A percentile compares a stretch with the other conserved stretches of the same genome.
Evolutionary conservation across 2,888 invertebrate species (phyloP).

Genomic region (Synanthedon myopaeformis): DNA sequence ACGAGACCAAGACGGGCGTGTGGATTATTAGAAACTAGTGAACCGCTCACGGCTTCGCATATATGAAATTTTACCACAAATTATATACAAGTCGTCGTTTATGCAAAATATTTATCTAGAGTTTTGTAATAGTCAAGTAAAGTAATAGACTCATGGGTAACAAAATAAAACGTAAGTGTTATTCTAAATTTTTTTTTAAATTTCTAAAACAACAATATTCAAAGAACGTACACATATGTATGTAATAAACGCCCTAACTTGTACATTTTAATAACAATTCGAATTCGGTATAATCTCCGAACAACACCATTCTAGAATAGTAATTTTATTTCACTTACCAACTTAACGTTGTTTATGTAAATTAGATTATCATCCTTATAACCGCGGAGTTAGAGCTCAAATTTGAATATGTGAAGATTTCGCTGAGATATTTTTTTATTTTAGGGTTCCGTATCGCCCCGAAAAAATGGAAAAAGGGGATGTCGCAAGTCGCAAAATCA

Average conservation of each 20-base stretch:
- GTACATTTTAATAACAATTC: slow-evolving; percentile 27
- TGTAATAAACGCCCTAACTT: slow-evolving; percentile 25
- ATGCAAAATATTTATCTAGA: too few species aligned
- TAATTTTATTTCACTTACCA: slow-evolving; percentile 10
- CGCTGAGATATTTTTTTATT: too few species aligned
- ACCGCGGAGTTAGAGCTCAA: not conserved
- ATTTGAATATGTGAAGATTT: not conserved
- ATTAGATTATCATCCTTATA: not conserved
- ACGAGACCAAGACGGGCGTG: not conserved
- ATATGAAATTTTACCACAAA: too few species aligned
- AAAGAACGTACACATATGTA: slow-evolving; percentile 13
- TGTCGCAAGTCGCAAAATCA: too few species aligned
- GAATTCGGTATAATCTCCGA: slow-evolving; percentile 17
- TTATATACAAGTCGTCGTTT: too few species aligned
- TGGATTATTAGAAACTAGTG: slow-evolving; percentile 1
- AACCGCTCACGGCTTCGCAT: too few species aligned
- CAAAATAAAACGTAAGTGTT: too few species aligned
- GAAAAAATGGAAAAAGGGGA: too few species aligned
- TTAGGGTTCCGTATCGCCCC: too few species aligned
- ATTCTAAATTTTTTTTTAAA: too few species aligned
- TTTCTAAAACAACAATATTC: slow-evolving; percentile 24
- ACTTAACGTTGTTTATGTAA: not conserved
- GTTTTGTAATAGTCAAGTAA: too few species aligned
- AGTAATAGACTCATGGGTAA: too few species aligned
- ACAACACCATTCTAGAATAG: slow-evolving; percentile 14